These are phyloP conservation scores for Dallia pectoralis DNA, from an alignment of 2,797 vertebrate species.

Conservation along the genomic window DNA sequence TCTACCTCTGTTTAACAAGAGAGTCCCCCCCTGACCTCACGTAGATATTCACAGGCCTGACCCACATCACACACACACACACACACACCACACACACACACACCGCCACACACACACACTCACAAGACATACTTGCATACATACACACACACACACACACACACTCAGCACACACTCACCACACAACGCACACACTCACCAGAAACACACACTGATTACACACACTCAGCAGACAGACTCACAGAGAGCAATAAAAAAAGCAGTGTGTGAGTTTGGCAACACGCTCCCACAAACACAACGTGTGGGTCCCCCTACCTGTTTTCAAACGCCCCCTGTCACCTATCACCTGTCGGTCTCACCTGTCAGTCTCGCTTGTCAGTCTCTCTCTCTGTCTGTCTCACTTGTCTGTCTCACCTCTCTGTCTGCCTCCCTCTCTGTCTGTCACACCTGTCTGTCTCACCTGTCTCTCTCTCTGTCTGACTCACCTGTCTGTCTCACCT, in stretches of 20 bases:
- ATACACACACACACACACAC: slow-evolving; percentile 2
- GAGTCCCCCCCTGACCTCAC: slow-evolving; percentile 25
- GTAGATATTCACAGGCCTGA: not conserved
- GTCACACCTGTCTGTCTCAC: no score
- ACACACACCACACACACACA: not conserved
- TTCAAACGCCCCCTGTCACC: not conserved
- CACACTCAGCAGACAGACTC: not conserved
- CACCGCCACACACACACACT: slow-evolving; percentile 14
- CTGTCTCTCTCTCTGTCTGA: no score
- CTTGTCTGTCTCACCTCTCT: no score
- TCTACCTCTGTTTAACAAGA: slow-evolving; percentile 36
- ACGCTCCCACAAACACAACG: no score
- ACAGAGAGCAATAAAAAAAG: no score
- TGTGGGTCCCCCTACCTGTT: not conserved
- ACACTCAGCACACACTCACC: not conserved
- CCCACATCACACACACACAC: not conserved
- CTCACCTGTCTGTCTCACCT: no score
- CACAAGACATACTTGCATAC: no score
- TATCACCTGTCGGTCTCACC: not conserved
- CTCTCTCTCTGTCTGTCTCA: no score
- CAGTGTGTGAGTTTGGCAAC: no score
- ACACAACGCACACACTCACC: not conserved
- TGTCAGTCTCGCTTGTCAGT: no score
- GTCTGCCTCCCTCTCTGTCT: no score
- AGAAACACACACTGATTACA: not conserved